Evolutionary conservation across 2,888 invertebrate genomes (phyloP).

Genomic region (Callinectes sapidus): DNA sequence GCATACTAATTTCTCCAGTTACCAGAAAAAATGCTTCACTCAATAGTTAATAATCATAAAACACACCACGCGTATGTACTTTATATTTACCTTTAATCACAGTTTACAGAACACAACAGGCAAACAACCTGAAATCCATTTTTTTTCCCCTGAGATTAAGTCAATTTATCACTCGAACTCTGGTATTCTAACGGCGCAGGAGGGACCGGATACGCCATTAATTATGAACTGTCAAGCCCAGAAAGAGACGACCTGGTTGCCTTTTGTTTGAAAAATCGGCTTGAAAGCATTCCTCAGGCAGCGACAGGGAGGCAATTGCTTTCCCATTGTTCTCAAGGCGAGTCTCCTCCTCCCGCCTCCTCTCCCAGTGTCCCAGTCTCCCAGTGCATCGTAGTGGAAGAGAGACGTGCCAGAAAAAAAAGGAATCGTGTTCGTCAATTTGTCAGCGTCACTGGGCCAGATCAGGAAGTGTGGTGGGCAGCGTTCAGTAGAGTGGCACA

Average conservation of each 20-base stretch:
- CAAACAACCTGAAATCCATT: neutral
- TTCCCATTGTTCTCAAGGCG: conserved; percentile 26
- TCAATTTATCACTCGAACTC: conserved; percentile 9
- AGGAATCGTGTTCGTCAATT: neutral
- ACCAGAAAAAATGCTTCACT: neutral
- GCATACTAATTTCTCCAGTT: neutral
- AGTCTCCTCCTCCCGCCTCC: neutral
- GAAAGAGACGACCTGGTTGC: conserved; percentile 21
- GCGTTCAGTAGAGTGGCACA: neutral
- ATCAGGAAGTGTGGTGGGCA: conserved; percentile 26
- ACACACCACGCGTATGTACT: neutral
- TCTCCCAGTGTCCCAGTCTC: neutral
- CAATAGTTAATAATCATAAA: neutral
- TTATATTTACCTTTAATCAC: neutral
- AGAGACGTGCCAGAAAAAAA: neutral
- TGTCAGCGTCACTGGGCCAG: neutral
- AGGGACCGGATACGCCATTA: conserved; percentile 12
- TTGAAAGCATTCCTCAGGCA: conserved; percentile 28
- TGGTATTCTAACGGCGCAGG: conserved; percentile 5
- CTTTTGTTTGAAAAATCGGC: conserved; percentile 9
- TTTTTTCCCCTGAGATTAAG: conserved; percentile 3
- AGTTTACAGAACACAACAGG: neutral
- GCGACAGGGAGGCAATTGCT: conserved; percentile 32
- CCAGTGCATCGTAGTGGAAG: neutral
- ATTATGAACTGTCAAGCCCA: conserved; percentile 21